Conservation (phyloP, 2,888 invertebrate species). For the Lapara coniferarum region DNA sequence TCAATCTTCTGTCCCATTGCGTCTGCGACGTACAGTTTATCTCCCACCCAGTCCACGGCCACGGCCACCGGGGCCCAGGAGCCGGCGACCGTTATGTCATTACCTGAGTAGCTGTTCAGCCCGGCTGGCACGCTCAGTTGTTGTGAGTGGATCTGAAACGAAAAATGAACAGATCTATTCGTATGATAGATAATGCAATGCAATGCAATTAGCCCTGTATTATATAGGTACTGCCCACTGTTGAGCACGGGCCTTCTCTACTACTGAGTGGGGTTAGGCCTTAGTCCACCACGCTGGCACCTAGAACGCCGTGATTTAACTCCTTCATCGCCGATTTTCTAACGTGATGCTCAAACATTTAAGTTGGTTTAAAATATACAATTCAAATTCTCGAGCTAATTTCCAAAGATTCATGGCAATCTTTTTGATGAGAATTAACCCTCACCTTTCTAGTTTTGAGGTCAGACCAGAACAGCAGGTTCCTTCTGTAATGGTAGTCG, state of each 20-base stretch:
- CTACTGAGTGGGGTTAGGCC: no score
- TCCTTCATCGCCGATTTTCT: no score
- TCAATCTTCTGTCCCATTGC: conserved; percentile 95
- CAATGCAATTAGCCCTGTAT: no score
- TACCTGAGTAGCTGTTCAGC: conserved; percentile 72
- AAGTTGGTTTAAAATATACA: no score
- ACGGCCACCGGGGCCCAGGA: conserved; percentile 95
- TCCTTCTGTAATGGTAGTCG: conserved; percentile 91
- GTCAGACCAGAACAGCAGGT: conserved; percentile 95
- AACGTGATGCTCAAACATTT: no score
- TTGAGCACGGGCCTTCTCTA: no score
- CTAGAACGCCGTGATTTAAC: no score
- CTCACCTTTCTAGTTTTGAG: conserved; percentile 91
- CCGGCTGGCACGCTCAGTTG: conserved; percentile 76
- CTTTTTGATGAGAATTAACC: no score
- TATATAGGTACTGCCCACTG: no score
- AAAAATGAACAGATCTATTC: neutral
- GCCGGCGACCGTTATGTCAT: conserved; percentile 90
- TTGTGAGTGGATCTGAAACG: conserved; percentile 85
- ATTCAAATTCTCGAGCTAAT: no score
- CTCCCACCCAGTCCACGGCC: conserved; percentile 98
- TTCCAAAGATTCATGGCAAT: no score
- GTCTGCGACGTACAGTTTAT: conserved; percentile 97
- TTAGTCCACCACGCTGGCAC: no score
- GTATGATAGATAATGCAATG: neutral